A percentile compares a stretch with the other conserved stretches of the same genome.
phyloP scores from a whole-genome alignment of 2,113 vertebrate species.

The Accipiter cooperii region DNA sequence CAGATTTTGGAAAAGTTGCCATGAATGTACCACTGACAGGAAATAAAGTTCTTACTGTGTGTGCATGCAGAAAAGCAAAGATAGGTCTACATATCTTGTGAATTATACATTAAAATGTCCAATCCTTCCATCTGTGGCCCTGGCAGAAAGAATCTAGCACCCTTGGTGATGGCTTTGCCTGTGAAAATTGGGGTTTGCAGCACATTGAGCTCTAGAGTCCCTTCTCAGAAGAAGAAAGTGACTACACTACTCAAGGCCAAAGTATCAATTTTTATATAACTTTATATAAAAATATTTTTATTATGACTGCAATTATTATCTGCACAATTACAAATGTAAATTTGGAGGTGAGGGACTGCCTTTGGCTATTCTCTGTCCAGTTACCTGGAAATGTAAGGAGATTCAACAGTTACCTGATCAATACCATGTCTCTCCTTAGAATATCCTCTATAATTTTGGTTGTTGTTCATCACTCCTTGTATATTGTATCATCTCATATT shows the following conservation, averaged over 20 bases:
- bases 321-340: not conserved
- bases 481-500: not conserved
- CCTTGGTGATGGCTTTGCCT: not conserved
- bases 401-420: not conserved
- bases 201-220: rapidly evolving
- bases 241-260: not conserved
- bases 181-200: not conserved
- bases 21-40: not conserved
- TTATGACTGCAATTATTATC: not conserved
- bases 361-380: not conserved
- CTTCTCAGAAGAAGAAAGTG: not conserved
- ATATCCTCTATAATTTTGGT: not conserved
- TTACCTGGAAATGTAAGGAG: not conserved
- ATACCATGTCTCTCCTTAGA: not conserved
- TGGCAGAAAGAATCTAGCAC: not conserved
- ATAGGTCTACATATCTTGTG: not conserved
- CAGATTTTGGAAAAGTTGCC: not conserved
- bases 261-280: not conserved
- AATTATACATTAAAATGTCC: not conserved
- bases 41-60: not conserved
- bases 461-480: not conserved
- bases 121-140: not conserved
- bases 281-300: not conserved
- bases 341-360: not conserved
- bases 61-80: not conserved